These are phyloP conservation scores for Platorchestia sp. DNA, from an alignment of 1,140 invertebrate species.

Conservation along the genomic window DNA sequence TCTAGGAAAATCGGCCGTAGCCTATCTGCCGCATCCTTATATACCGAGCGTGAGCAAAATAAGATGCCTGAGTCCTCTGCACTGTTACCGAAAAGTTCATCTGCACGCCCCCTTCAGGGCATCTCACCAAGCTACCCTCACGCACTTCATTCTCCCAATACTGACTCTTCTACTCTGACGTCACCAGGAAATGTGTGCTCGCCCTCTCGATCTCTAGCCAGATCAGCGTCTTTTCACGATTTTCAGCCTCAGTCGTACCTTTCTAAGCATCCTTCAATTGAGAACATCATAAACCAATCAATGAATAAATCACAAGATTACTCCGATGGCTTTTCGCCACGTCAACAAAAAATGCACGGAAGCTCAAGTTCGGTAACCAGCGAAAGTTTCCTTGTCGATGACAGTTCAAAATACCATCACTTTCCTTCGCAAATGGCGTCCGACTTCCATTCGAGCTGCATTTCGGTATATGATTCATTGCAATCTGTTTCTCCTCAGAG, in stretches of 20 bases:
- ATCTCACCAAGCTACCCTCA: not conserved
- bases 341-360: not conserved
- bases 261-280: slow-evolving; percentile 39
- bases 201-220: not conserved
- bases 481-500: not conserved
- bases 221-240: slow-evolving; percentile 27
- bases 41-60: not conserved
- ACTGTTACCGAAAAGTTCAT: not conserved
- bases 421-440: not conserved
- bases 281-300: slow-evolving; percentile 29
- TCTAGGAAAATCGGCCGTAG: not conserved
- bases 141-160: not conserved
- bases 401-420: not conserved
- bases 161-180: not conserved
- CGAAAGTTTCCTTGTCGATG: not conserved
- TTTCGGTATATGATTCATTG: slow-evolving; percentile 24
- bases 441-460: not conserved
- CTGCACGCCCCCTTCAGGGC: slow-evolving; percentile 25
- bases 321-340: not conserved
- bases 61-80: not conserved
- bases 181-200: not conserved
- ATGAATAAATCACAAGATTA: not conserved
- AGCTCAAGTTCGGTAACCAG: not conserved
- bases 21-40: not conserved
- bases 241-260: slow-evolving; percentile 30